Evolutionary conservation across 1,140 invertebrate genomes (phyloP), one percentile per base, ranked within the genome.

Genomic region (Temnothorax nylanderi): DNA sequence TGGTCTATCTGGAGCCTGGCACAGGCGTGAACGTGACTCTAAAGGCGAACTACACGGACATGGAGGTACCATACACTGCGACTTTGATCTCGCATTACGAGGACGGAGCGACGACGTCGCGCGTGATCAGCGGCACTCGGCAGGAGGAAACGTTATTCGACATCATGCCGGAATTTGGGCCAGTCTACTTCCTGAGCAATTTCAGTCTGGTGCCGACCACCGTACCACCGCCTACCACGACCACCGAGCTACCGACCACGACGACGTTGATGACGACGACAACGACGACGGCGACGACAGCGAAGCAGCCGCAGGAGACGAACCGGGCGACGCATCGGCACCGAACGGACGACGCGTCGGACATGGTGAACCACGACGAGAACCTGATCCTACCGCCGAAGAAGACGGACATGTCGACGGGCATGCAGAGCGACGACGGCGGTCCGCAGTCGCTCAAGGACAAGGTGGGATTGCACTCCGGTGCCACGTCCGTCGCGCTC

Each of bases 21-120:
- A 98, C 97, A 0, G 98, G 96, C 10, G 96, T 98, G 41, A 98
- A 98, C 93, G 97, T 98, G 0, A 97, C 97, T 1, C 95, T 98
- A 3, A 95, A 94, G 49, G 97, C 97, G 1, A 97, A 97, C 90
- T 96, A 97, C 88, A 97, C 97, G 0, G 96, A 97, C 60, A 95
- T 96, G 65, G 97, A 98, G 85, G 96, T 97, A 1, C 97, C 97
- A 13, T 98, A 98, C 90, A 96, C 95, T 0, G 97, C 96, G 13
- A 96, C 96, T 76, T 94, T 98, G 67, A 96, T 96, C 16, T 96
- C 97, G 6, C 96, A 96, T 72, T 98, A 98, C 92, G 96, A 96
- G 84, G 97, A 97, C 76, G 95, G 95, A 13, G 94, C 93, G 58
- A 95, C 94, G 7, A 95, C 94, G 69, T 93, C 94, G 0, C 94